phyloP scores from a whole-genome alignment of 2,888 invertebrate genomes.

The Belgica antarctica region DNA sequence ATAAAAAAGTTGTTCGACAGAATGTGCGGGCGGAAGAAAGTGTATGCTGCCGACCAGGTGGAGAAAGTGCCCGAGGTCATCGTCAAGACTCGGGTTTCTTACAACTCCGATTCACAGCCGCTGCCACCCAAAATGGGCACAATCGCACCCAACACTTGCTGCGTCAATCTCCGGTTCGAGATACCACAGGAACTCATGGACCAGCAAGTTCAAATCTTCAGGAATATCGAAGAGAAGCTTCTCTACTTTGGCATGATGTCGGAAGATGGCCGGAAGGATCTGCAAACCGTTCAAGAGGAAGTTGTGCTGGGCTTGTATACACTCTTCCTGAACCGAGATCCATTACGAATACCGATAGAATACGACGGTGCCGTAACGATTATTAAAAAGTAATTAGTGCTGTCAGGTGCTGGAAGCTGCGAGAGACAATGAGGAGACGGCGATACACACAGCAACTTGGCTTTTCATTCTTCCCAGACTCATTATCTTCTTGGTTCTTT shows the following conservation, averaged over 20 bases:
- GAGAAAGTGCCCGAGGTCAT: conserved; percentile 38
- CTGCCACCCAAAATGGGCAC: conserved; percentile 1
- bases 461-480: background rate
- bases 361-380: conserved; percentile 24
- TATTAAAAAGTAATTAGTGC: conserved; percentile 29
- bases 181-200: conserved; percentile 37
- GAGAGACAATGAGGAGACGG: background rate
- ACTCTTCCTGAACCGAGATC: conserved; percentile 31
- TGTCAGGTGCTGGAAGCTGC: too few relatives aligned
- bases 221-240: conserved; percentile 37
- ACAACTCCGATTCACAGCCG: conserved; percentile 15
- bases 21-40: conserved; percentile 41
- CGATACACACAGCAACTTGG: background rate
- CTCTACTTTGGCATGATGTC: conserved; percentile 38
- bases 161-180: conserved; percentile 17
- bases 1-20: background rate
- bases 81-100: conserved; percentile 24
- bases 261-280: conserved; percentile 33
- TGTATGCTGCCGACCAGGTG: conserved; percentile 3
- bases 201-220: conserved; percentile 25
- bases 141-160: conserved; percentile 32
- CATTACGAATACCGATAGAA: conserved; percentile 31
- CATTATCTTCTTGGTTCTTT: background rate
- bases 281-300: conserved; percentile 39
- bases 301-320: conserved; percentile 32